Evolutionary conservation across 37 sponge, comb jelly and placozoan genomes (phyloP).

Genomic region (Chondrilla cf. caribensis): DNA sequence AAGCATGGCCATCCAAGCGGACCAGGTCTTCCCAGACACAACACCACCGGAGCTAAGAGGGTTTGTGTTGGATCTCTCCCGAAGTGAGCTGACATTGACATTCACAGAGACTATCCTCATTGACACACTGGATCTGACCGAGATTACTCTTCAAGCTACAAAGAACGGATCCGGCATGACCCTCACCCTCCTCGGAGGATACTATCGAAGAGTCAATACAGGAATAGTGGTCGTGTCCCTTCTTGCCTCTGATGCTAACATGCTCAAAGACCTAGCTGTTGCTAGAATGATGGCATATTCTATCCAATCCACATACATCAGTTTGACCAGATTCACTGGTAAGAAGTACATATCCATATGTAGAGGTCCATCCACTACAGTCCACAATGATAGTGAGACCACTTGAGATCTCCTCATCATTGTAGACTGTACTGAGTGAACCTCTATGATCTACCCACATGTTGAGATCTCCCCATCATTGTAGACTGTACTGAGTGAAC

Average conservation of each 20-base stretch:
- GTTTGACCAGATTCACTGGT: constrained; percentile 39
- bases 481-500: too few relatives aligned
- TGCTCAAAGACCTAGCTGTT: constrained; percentile 59
- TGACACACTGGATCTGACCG: constrained; percentile 39
- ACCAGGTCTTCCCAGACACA: constrained; percentile 49
- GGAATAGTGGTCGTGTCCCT: constrained; percentile 57
- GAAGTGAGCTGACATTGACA: constrained; percentile 32
- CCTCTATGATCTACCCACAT: too few relatives aligned
- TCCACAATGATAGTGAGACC: too few relatives aligned
- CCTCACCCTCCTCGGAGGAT: constrained; percentile 56
- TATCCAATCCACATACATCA: constrained; percentile 61
- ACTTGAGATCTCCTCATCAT: too few relatives aligned
- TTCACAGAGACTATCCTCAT: constrained; percentile 87
- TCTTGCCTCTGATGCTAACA: constrained; percentile 51
- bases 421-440: too few relatives aligned
- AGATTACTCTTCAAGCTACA: constrained; percentile 59
- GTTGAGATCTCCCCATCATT: too few relatives aligned
- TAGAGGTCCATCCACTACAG: too few relatives aligned
- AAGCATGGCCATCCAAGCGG: constrained; percentile 43
- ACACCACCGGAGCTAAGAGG: constrained; percentile 53
- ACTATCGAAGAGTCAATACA: constrained; percentile 43
- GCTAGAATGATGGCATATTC: constrained; percentile 52
- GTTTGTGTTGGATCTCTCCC: constrained; percentile 66
- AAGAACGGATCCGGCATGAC: constrained; percentile 40
- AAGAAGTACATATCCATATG: too few relatives aligned